Evolutionary conservation across 2,888 invertebrate genomes (phyloP), one percentile per base, ranked within the genome.

Genomic region (Pammene aurita): DNA sequence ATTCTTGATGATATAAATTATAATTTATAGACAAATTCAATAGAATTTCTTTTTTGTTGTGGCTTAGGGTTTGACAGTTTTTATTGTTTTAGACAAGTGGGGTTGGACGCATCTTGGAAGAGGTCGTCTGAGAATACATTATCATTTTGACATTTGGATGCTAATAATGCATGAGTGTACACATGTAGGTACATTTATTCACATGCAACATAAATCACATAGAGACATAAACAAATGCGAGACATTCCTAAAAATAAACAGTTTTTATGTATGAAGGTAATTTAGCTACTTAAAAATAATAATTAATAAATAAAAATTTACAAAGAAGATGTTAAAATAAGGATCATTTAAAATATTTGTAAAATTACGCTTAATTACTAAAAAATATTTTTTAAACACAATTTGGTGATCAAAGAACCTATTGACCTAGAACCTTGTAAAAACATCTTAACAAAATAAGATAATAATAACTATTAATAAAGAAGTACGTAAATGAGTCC

Each of bases 131-230:
- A 50, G 41, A 62, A 26, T 52, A 62, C 41, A 52, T 62, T 62
- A 62, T 52, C 50, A 62, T 62, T 52, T 62, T 62, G 38, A 52
- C 50, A 41, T 52, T 62, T 52, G 41, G 13, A 13, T 26, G 50
- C 41, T 26, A 62, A 41, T 48, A 62, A 52, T 64, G 54, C 52
- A 52, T 42, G 42, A 63, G 52, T 52, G 26, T 52, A 50, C 52
- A 52, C 14, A 44, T 42, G 38, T 48, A 63, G 14, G 54, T 35
- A 64, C 44, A 44, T 34, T 48, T 48, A 62, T 55, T 56, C 41
- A 62, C 67, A 67, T 67, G 67, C 67, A 42, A 56, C 61, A 56
- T 38, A 55, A 2, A 48, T 62, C 38, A 67, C 62, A 62, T 55
- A 44, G 55, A 55, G 16, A 55, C 63, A 54, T 52, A 62, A 50